A percentile compares a stretch with the other conserved stretches of the same genome.
Evolutionary conservation across 2,888 invertebrate genomes (phyloP).

Genomic region (Erannis defoliaria): DNA sequence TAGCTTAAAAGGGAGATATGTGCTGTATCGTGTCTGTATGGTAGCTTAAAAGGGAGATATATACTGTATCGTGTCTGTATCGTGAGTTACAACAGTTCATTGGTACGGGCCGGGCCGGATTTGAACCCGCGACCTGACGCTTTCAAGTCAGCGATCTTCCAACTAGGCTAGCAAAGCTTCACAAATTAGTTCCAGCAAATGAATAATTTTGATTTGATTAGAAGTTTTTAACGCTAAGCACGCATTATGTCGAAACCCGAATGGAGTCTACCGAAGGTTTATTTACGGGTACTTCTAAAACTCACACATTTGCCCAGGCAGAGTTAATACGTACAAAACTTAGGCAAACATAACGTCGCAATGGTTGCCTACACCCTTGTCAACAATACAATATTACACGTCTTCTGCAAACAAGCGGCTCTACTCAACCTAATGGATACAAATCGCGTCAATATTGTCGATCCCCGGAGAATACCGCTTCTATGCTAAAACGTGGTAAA

Average conservation of each 20-base stretch:
- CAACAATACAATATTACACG: slow-evolving; percentile 31
- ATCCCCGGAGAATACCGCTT: slow-evolving; percentile 26
- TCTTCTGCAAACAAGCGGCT: slow-evolving; percentile 14
- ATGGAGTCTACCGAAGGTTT: slow-evolving; percentile 24
- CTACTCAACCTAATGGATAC: slow-evolving; percentile 31
- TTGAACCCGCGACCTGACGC: too few species aligned
- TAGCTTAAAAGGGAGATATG: too few species aligned
- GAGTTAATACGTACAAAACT: slow-evolving; percentile 20
- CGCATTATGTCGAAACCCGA: background rate
- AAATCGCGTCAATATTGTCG: slow-evolving; percentile 37
- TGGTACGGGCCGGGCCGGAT: too few species aligned
- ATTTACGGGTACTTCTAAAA: slow-evolving; percentile 18
- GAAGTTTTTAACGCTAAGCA: background rate
- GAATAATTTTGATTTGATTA: too few species aligned
- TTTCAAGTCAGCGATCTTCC: too few species aligned
- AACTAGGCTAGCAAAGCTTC: too few species aligned
- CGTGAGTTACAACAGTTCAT: too few species aligned
- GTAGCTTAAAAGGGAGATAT: too few species aligned
- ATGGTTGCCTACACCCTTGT: slow-evolving; percentile 33
- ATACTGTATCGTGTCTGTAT: too few species aligned
- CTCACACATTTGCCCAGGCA: slow-evolving; percentile 6
- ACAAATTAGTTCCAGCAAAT: too few species aligned
- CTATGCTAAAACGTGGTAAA: slow-evolving; percentile 22
- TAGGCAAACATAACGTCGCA: slow-evolving; percentile 19
- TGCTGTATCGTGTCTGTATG: too few species aligned